Conservation (phyloP, 2,888 invertebrate genomes). For the Sepiola atlantica region DNA sequence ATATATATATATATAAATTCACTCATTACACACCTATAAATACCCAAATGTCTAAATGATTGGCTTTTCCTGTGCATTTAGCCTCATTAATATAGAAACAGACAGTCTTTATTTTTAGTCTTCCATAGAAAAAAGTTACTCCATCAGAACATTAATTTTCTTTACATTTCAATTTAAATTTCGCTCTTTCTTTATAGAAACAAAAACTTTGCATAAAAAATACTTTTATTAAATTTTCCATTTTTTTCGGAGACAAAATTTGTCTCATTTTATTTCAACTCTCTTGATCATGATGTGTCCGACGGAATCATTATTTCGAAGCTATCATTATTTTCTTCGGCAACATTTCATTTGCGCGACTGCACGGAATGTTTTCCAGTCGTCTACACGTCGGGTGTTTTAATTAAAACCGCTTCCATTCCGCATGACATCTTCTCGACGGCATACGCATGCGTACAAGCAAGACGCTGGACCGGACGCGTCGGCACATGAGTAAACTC, state of each 20-base stretch:
- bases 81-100: background rate
- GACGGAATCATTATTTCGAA: background rate
- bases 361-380: background rate
- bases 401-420: background rate
- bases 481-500: background rate
- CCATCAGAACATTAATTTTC: background rate
- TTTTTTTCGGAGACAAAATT: background rate
- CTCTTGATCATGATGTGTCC: background rate
- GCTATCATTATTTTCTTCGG: conserved; percentile 5
- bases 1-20: background rate
- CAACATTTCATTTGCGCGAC: background rate
- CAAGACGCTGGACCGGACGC: background rate
- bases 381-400: background rate
- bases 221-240: background rate
- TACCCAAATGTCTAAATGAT: background rate
- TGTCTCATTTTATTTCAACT: background rate
- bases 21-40: background rate
- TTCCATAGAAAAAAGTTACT: background rate
- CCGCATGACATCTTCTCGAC: background rate
- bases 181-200: background rate
- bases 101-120: background rate
- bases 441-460: background rate
- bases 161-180: background rate
- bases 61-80: background rate
- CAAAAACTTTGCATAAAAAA: background rate